These are phyloP conservation scores for Anodontia alba DNA, from an alignment of 2,888 invertebrate species.

Conservation along the genomic window DNA sequence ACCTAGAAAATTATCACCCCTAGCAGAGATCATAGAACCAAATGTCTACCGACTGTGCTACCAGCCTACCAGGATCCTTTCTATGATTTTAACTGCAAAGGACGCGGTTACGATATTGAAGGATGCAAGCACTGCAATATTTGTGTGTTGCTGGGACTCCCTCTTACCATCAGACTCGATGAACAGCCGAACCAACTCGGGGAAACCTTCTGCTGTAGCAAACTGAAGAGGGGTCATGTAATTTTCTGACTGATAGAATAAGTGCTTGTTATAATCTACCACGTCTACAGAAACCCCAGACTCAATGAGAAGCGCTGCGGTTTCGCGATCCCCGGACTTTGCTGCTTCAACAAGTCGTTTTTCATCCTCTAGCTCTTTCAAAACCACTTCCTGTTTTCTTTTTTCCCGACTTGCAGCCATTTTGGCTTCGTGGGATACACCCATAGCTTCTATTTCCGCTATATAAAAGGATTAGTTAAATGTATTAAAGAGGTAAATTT, in stretches of 20 bases:
- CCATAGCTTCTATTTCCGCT: no score
- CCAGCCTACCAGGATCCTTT: no score
- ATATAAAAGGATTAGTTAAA: no score
- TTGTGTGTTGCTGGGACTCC: no score
- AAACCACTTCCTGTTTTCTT: conserved; percentile 1
- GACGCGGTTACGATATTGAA: no score
- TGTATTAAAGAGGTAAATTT: no score
- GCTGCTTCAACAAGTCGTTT: conserved; percentile 75
- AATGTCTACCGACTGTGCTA: no score
- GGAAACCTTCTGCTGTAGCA: conserved; percentile 69
- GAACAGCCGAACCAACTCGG: conserved; percentile 68
- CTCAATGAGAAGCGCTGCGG: conserved; percentile 67
- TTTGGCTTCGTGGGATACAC: no score
- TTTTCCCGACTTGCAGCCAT: conserved; percentile 7
- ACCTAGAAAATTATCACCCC: no score
- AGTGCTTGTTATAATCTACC: conserved; percentile 78
- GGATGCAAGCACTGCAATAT: no score
- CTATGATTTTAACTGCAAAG: no score
- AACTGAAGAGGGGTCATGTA: conserved; percentile 81
- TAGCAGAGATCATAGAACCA: no score
- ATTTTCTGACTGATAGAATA: conserved; percentile 83
- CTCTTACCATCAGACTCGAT: conserved; percentile 74
- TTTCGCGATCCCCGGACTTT: conserved; percentile 65
- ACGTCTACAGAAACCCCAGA: conserved; percentile 79
- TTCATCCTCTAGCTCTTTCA: conserved; percentile 73